A percentile compares a stretch with the other conserved stretches of the same genome.
These are phyloP conservation scores for Cheracebus regulus DNA, from an alignment of 2,797 vertebrate genomes.

Conservation along the genomic window DNA sequence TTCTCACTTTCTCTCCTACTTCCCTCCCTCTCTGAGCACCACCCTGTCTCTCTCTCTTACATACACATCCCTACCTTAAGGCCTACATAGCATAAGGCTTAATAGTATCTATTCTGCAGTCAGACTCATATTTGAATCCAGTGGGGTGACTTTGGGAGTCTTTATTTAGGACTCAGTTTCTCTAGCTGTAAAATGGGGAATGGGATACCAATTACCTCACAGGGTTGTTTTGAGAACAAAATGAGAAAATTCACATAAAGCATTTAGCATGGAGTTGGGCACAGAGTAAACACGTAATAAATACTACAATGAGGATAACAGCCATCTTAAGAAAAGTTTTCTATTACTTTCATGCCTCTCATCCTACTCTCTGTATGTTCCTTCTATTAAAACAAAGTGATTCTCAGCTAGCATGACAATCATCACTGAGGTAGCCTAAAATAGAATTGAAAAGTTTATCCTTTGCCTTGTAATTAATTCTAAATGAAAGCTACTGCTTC, in stretches of 20 bases:
- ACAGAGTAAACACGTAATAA: neutral
- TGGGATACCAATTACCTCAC: neutral
- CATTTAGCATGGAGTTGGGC: neutral
- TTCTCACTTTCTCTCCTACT: neutral
- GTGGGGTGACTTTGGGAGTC: neutral
- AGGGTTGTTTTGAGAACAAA: neutral
- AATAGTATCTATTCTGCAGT: neutral
- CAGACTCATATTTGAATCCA: neutral
- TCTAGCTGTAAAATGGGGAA: neutral
- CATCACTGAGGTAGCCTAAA: neutral
- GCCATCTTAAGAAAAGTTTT: neutral
- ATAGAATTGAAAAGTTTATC: neutral
- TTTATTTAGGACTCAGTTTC: neutral
- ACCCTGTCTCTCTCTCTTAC: neutral
- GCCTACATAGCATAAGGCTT: neutral
- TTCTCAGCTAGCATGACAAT: neutral
- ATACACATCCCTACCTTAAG: neutral
- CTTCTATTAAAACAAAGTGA: neutral
- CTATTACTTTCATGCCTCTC: neutral
- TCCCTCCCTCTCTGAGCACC: too few relatives aligned
- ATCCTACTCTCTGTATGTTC: neutral
- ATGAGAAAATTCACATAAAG: neutral
- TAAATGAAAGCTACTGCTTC: neutral
- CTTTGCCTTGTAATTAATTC: constrained; percentile 6
- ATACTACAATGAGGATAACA: neutral